phyloP scores from a whole-genome alignment of 2,113 vertebrate genomes.

The Gymnorhina tibicen region DNA sequence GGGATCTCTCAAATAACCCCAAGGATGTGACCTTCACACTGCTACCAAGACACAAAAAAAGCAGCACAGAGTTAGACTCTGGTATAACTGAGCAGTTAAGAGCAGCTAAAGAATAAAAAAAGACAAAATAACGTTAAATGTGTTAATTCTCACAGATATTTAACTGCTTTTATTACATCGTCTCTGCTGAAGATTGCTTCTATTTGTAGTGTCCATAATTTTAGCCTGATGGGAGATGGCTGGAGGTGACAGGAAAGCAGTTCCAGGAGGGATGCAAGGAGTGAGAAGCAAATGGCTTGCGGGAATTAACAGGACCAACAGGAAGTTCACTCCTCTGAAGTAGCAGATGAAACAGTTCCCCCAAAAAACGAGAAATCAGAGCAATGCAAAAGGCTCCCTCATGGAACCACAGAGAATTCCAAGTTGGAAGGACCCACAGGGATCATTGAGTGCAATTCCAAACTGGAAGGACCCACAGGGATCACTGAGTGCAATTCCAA shows the following conservation, averaged over 20 bases:
- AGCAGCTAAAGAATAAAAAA: neutral
- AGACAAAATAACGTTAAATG: neutral
- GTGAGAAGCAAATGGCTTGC: neutral
- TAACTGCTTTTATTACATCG: neutral
- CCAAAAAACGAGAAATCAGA: neutral
- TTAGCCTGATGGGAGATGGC: neutral
- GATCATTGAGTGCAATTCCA: fast-evolving
- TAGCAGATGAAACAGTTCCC: neutral
- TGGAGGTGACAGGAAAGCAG: neutral
- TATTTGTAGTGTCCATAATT: neutral
- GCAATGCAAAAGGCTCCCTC: neutral
- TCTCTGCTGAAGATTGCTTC: neutral
- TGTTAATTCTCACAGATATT: neutral
- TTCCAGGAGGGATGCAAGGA: neutral
- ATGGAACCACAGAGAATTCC: neutral
- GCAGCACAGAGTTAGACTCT: neutral
- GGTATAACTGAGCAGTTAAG: neutral
- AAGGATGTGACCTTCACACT: neutral
- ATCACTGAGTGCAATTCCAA: neutral
- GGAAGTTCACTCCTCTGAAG: neutral
- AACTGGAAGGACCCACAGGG: neutral
- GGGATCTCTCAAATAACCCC: neutral
- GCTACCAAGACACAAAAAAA: neutral
- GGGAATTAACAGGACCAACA: neutral
- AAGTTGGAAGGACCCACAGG: neutral